Base-by-base conservation (phyloP, 2,797 vertebrate genomes). In the Sebastes baramenuke region DNA sequence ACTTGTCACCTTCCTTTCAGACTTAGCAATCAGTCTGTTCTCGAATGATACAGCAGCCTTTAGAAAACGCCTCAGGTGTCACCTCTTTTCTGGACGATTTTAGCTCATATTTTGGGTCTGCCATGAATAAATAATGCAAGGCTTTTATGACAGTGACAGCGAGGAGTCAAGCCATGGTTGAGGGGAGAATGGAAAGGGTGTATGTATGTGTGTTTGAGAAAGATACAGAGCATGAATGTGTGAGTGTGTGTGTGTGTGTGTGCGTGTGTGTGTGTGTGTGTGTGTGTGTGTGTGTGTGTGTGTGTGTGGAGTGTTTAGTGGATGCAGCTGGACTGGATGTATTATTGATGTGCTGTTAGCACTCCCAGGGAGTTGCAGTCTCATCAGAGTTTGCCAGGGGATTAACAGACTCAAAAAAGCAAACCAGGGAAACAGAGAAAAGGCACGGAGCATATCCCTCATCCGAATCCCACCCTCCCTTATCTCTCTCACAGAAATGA, bases 271-370 rank as follows among this genome's bases (percentile, higher is more conserved):
- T 32, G 69, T 60, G 79, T 77, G 54, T 24, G 24, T 24, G 24
- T 24, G 24, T 24, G 27, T 27, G 27, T 27, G 55, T 67, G 62
- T 77, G 68, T 59, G 78, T 77, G 84, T 62, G 72, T 55, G 4
- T 67, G 73, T 77, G 69, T 60, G 79, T 77, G 55, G 62, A 70
- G 83, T 86, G 79, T 85, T 86, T 79, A 84, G 88, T 87, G 87
- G 86, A 83, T 94, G 94, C 88, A 90, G 92, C 90, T 93, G 92
- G 91, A 92, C 90, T 88, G 82, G 78, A 93, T 95, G 92, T 93
- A 94, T 94, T 93, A 95, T 95, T 94, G 92, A 95, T 94, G 90
- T 88, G 90, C 89, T 91, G 93, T 91, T 94, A 89, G 88, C 92
- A 88, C 90, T 91, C 90, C 85, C 79, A 78, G 86, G 89, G 92